Conservation (phyloP, 2,113 vertebrate species). For the Heterocephalus glaber region DNA sequence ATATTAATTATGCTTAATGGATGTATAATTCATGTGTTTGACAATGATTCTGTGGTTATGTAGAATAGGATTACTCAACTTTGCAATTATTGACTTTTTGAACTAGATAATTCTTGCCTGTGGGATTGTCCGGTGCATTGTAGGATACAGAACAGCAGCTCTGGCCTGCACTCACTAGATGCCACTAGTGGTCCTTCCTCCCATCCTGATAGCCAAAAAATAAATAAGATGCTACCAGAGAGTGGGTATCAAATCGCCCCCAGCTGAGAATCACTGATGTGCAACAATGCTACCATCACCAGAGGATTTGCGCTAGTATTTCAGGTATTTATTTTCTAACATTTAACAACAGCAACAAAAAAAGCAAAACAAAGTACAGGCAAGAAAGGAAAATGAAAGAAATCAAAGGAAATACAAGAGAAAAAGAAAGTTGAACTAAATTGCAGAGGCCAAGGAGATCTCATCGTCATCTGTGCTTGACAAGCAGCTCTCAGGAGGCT, state of each 20-base stretch:
- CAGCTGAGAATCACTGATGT: neutral
- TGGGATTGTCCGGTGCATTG: accelerated
- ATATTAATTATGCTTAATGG: neutral
- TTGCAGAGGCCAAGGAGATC: neutral
- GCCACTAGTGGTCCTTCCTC: neutral
- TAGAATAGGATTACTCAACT: neutral
- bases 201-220: neutral
- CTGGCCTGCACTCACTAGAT: too few relatives aligned
- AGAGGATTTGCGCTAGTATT: neutral
- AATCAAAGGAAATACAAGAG: neutral
- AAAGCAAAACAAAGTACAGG: neutral
- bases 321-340: neutral
- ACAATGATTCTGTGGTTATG: neutral
- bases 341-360: neutral
- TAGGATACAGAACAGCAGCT: neutral
- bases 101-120: neutral
- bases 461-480: neutral
- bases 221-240: neutral
- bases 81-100: neutral
- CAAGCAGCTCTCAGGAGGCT: accelerated
- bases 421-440: neutral
- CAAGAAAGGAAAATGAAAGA: neutral
- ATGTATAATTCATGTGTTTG: neutral
- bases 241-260: neutral
- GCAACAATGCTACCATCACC: neutral